Evolutionary conservation across 2,113 vertebrate genomes (phyloP).

Genomic region (Zosterops borbonicus): DNA sequence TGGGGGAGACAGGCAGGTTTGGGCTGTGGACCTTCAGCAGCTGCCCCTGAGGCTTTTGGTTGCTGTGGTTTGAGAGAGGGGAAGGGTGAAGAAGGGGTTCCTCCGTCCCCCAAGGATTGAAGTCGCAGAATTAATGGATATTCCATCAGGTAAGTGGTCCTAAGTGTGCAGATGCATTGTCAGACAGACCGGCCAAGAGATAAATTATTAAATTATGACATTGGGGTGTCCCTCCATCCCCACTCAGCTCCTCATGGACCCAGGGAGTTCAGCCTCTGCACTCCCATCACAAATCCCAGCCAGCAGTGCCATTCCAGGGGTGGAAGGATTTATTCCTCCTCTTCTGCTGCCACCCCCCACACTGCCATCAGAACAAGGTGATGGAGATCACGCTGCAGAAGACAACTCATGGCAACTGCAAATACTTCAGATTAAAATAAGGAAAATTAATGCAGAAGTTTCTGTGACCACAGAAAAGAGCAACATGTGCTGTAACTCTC

Average conservation of each 20-base stretch:
- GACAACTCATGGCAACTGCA: neutral
- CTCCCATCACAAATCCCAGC: neutral
- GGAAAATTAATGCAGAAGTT: neutral
- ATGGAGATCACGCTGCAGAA: neutral
- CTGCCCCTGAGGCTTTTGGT: neutral
- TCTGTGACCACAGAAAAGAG: neutral
- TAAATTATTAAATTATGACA: neutral
- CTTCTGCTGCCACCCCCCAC: neutral
- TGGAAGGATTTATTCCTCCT: neutral
- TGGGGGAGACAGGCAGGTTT: accelerated
- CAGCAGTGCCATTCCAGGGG: neutral
- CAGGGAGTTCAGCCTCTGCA: neutral
- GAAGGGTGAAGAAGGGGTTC: neutral
- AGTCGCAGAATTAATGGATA: accelerated
- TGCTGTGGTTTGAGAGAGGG: neutral
- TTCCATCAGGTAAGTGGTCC: accelerated
- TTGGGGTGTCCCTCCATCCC: accelerated
- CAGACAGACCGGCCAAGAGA: neutral
- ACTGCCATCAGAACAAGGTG: neutral
- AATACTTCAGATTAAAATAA: neutral
- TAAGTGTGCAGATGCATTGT: accelerated
- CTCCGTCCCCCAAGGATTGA: accelerated
- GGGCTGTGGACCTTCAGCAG: neutral
- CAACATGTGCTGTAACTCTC: neutral
- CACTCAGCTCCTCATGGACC: neutral